Evolutionary conservation across 2,888 invertebrate species (phyloP).

Genomic region (Ophonus ardosiacus): DNA sequence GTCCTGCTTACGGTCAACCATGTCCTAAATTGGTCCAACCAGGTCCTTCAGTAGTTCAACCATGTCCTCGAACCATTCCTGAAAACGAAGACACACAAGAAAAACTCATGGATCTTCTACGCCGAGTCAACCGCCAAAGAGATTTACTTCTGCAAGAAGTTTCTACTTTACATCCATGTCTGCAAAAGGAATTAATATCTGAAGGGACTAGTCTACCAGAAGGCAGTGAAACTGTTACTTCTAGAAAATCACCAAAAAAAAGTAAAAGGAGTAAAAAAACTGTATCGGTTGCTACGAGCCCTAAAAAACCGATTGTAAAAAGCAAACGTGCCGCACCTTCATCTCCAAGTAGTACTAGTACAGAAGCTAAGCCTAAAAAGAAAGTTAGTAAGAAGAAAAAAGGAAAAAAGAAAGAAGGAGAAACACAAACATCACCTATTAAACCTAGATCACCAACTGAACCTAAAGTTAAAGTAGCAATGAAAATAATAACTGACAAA

Average conservation of each 20-base stretch:
- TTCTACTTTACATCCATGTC: slow-evolving; percentile 70
- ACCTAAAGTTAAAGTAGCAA: slow-evolving; percentile 11
- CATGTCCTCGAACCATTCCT: slow-evolving; percentile 48
- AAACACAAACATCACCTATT: slow-evolving; percentile 58
- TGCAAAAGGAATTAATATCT: slow-evolving; percentile 67
- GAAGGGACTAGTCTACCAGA: neutral
- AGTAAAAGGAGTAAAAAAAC: neutral
- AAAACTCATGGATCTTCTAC: slow-evolving; percentile 72
- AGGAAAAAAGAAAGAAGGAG: slow-evolving; percentile 50
- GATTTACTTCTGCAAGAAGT: slow-evolving; percentile 73
- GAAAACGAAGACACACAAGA: slow-evolving; percentile 66
- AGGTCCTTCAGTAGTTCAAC: neutral
- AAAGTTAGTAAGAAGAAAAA: slow-evolving; percentile 24
- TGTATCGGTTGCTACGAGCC: slow-evolving; percentile 8
- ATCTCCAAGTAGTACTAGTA: neutral
- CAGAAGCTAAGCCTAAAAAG: slow-evolving; percentile 22
- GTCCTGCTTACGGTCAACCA: neutral
- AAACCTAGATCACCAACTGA: slow-evolving; percentile 30
- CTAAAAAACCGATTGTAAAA: neutral
- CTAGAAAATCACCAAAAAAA: neutral
- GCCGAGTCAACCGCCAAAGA: slow-evolving; percentile 73
- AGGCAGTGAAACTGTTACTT: neutral
- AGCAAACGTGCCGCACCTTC: neutral
- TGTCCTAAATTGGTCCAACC: neutral
- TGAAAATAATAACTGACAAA: slow-evolving; percentile 26